Evolutionary conservation across 2,113 vertebrate genomes (phyloP), one percentile per base, ranked within the genome.

Genomic region (Sterrhoptilus dennistouni): DNA sequence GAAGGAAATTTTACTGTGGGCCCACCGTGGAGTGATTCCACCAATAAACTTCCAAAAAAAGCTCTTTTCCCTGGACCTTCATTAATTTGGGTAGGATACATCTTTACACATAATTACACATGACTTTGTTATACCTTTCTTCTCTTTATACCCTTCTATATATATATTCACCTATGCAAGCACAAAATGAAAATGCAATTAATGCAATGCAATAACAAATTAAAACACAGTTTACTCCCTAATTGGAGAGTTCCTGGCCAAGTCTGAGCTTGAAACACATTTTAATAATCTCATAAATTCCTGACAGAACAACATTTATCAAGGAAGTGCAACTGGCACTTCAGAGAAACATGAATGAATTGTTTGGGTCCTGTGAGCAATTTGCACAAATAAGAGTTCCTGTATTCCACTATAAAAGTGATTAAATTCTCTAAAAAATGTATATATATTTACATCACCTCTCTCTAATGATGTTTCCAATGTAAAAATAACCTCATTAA

Each of bases 401-500:
- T 24, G 47, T 21, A 14, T 27, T 50, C 7, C 35, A 5, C 4
- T 8, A 54, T 4, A 78, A 56, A 89, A 83, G 27, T 2, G 4
- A 91, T 61, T 25, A 79, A 47, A 18, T 21, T 60, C 23, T 23
- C 36, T 27, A 22, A 63, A 85, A 60, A 61, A 33, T 17, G 13
- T 22, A 31, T 19, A 7, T n/a, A 2, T 72, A 38, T 74, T 89
- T 49, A 77, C 56, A 80, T 77, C 76, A 75, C 12, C 64, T 57
- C 68, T 36, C 19, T 57, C 72, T 65, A 76, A 57, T 56, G 59
- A 54, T 78, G 77, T 36, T 83, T 82, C 24, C 15, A 75, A 29
- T 88, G 56, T 49, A 97, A 97, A 97, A 97, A 97, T 96, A 97
- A 93, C 85, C 79, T 89, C 84, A 93, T 96, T 92, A 89, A 94